Conservation (phyloP, 2,888 invertebrate genomes). For the Yponomeuta malinellus region DNA sequence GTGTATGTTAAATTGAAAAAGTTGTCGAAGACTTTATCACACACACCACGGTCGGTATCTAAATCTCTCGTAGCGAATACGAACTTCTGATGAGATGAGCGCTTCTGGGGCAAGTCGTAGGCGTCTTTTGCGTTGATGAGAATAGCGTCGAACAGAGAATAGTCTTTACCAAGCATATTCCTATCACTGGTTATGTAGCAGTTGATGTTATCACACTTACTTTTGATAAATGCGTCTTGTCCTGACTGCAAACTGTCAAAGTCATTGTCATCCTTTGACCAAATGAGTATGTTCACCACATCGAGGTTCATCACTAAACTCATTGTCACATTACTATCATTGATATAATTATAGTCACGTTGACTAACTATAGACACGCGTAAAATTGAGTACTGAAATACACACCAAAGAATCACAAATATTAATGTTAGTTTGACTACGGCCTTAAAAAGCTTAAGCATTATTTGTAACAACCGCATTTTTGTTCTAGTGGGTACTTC, state of each 20-base stretch:
- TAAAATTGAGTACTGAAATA: neutral
- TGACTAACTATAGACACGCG: neutral
- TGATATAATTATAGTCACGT: neutral
- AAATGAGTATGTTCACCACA: neutral
- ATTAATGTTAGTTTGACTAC: neutral
- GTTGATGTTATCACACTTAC: neutral
- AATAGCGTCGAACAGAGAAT: neutral
- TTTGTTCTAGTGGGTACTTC: neutral
- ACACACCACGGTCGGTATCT: neutral
- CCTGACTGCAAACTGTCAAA: neutral
- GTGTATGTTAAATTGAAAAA: neutral
- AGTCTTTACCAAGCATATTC: neutral
- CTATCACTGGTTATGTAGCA: neutral
- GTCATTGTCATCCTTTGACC: neutral
- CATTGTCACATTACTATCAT: neutral
- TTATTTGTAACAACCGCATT: neutral
- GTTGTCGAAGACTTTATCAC: neutral
- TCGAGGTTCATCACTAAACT: neutral
- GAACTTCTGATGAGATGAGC: neutral
- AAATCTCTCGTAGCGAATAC: neutral
- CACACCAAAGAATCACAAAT: neutral
- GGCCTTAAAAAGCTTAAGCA: neutral
- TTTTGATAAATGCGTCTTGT: neutral
- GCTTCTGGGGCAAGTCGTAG: neutral
- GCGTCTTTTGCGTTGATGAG: neutral